Evolutionary conservation across 2,888 invertebrate genomes (phyloP), one percentile per base, ranked within the genome.

Genomic region (Proisotoma minuta): DNA sequence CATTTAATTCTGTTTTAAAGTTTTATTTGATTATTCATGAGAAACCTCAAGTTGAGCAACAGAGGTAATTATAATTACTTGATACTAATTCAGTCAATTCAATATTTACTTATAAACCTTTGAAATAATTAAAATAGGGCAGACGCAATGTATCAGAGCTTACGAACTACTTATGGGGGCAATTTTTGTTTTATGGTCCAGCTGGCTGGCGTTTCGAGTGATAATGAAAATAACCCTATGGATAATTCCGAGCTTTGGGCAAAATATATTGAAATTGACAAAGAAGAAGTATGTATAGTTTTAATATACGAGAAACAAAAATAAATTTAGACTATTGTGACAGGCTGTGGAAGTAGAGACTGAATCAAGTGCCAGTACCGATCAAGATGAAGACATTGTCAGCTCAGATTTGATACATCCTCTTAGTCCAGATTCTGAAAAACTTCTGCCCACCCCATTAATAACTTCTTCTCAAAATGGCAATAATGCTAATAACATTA

Each of bases 11-110:
- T 76, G 86, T 91, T 26, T 82, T 95, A 43, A 88, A 91, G 76
- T 91, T 91, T 77, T 95, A 92, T 79, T 86, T 97, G 56, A 82
- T 98, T 53, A 76, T 97, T 58, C 92, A 96, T 80, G 97, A 95
- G 80, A 85, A 34, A 49, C 1, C 10, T 27, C 8, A 57, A 29
- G 39, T 23, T 90, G 88, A 76, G 85, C 88, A 40, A 82, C 61
- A 60, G 34, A 63, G 63, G 57, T 60, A 57, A 24, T 43, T 56
- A 20, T 18, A 28, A 15, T 54, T 43, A 50, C 50, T 23, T 50
- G 23, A 24, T 50, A 48, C 51, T 10, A 34, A 34, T 10, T 34
- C 8, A 43, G 18, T n/a, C 20, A 43, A 43, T n/a, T n/a, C n/a
- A n/a, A 43, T 15, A 5, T 12, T 12, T 43, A 4, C 18, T 18